Percentiles rank a stretch among this genome's conserved stretches.
These are phyloP conservation scores for Aelia acuminata DNA, from an alignment of 2,888 invertebrate species.

Conservation along the genomic window DNA sequence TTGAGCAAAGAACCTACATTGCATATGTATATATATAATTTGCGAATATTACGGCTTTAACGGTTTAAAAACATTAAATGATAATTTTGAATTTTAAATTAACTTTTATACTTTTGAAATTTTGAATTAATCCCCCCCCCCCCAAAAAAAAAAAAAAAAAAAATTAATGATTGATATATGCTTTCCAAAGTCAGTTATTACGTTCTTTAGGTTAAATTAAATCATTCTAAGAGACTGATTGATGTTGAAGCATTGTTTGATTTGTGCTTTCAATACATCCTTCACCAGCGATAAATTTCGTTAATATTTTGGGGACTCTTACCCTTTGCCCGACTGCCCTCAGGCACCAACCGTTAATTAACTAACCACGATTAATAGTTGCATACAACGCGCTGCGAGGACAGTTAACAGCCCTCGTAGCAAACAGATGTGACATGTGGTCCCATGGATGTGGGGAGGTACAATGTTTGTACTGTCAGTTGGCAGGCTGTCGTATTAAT, in stretches of 20 bases:
- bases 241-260: neutral
- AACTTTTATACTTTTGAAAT: too few relatives aligned
- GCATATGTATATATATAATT: too few relatives aligned
- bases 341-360: neutral
- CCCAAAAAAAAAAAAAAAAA: too few relatives aligned
- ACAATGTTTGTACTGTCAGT: neutral
- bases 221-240: too few relatives aligned
- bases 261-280: neutral
- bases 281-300: neutral
- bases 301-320: neutral
- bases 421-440: neutral
- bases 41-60: too few relatives aligned
- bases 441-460: neutral
- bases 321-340: neutral
- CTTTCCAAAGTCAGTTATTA: too few relatives aligned
- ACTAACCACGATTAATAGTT: conserved; percentile 3
- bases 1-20: too few relatives aligned
- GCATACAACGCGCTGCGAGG: neutral
- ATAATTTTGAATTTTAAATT: too few relatives aligned
- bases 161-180: too few relatives aligned
- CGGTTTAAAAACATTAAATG: too few relatives aligned
- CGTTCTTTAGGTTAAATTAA: too few relatives aligned
- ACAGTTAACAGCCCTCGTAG: neutral
- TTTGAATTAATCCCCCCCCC: too few relatives aligned
- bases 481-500: neutral